Evolutionary conservation across 2,888 invertebrate genomes (phyloP).

Genomic region (Plemyria rubiginata): DNA sequence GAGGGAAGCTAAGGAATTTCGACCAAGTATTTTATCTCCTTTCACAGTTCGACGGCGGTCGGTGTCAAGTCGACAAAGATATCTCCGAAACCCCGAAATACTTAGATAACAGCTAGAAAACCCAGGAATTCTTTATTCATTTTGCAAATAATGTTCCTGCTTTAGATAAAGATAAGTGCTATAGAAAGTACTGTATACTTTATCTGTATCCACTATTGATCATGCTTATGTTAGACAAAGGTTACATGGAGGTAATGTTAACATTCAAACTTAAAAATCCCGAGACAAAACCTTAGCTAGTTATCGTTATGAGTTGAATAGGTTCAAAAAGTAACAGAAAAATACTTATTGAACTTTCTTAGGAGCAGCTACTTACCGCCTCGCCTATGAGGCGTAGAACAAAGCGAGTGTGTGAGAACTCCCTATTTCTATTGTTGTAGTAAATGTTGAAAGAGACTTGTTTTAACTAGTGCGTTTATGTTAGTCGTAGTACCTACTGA

Average conservation of each 20-base stretch:
- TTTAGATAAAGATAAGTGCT: background rate
- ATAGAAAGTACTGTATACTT: slow-evolving; percentile 50
- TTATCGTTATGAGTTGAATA: slow-evolving; percentile 39
- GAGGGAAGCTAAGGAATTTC: slow-evolving; percentile 72
- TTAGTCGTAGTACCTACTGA: slow-evolving; percentile 2
- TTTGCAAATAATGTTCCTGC: slow-evolving; percentile 35
- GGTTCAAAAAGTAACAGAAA: slow-evolving; percentile 41
- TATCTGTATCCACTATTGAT: slow-evolving; percentile 37
- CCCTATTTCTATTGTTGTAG: slow-evolving; percentile 18
- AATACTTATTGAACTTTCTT: slow-evolving; percentile 22
- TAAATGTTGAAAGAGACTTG: background rate
- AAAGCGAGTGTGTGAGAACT: slow-evolving; percentile 24
- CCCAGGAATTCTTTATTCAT: slow-evolving; percentile 37
- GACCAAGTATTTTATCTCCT: slow-evolving; percentile 80
- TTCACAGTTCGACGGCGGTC: slow-evolving; percentile 78
- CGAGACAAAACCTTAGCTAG: slow-evolving; percentile 36
- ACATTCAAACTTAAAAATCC: slow-evolving; percentile 41
- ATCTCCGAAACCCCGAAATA: slow-evolving; percentile 52
- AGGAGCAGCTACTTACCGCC: slow-evolving; percentile 27
- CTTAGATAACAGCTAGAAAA: slow-evolving; percentile 38
- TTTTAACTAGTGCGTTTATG: slow-evolving; percentile 7
- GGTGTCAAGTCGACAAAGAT: slow-evolving; percentile 77
- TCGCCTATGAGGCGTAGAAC: slow-evolving; percentile 27
- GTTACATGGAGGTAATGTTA: slow-evolving; percentile 50
- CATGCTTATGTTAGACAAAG: slow-evolving; percentile 39